Conservation (phyloP, 2,797 vertebrate genomes). For the Dryobates pubescens region DNA sequence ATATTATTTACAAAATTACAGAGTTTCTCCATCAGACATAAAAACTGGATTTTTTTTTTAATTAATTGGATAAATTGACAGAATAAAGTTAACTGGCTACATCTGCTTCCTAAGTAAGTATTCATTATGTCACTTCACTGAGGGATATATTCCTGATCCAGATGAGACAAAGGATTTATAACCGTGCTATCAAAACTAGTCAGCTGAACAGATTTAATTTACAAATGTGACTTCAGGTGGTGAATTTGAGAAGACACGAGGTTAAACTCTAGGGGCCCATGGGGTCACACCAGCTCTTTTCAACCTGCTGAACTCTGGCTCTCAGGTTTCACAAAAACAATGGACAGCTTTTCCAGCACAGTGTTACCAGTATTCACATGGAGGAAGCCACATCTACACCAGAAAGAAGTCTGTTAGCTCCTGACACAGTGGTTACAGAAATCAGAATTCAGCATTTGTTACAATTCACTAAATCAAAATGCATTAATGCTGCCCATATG, state of each 20-base stretch:
- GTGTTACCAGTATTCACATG: not conserved
- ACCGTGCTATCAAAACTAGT: not conserved
- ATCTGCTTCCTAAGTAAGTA: constrained; percentile 24
- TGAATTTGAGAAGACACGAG: not conserved
- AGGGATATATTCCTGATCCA: not conserved
- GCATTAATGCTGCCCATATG: not conserved
- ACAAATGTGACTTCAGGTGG: not conserved
- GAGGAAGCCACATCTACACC: not conserved
- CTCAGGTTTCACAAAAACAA: not conserved
- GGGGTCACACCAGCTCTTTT: not conserved
- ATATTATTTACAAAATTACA: not conserved
- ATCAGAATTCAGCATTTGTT: constrained; percentile 28
- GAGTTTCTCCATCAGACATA: not conserved
- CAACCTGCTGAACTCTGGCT: not conserved
- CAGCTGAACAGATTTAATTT: not conserved
- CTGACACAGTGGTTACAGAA: not conserved
- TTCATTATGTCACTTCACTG: not conserved
- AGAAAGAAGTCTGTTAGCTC: not conserved
- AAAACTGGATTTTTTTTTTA: not conserved
- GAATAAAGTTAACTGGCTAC: not conserved
- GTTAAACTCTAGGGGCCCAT: not conserved
- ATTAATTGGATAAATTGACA: not conserved
- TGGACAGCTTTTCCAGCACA: not conserved
- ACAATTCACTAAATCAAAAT: constrained; percentile 15
- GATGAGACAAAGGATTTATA: constrained; percentile 15